Evolutionary conservation across 2,888 invertebrate genomes (phyloP).

Genomic region (Teinopalpus imperialis): DNA sequence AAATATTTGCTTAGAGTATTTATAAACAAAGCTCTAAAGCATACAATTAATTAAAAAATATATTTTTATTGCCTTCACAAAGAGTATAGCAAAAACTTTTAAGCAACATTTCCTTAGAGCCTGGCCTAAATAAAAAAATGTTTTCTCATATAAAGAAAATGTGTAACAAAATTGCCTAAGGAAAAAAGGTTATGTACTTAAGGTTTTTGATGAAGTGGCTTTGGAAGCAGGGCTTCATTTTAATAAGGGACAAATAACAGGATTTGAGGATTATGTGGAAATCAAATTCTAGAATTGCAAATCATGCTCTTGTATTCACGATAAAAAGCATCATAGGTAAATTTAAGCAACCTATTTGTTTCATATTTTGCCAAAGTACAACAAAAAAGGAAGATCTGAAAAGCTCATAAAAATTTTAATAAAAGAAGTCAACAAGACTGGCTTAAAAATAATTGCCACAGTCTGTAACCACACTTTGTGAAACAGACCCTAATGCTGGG

Average conservation of each 20-base stretch:
- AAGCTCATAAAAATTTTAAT: slow-evolving; percentile 16
- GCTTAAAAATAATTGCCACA: slow-evolving; percentile 21
- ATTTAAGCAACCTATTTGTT: slow-evolving; percentile 27
- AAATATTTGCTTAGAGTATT: not conserved
- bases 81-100: too few relatives aligned
- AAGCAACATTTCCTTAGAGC: too few relatives aligned
- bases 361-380: slow-evolving; percentile 23
- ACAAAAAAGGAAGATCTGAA: slow-evolving; percentile 17
- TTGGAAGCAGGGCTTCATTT: too few relatives aligned
- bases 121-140: too few relatives aligned
- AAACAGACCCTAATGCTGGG: too few relatives aligned
- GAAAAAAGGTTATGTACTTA: too few relatives aligned
- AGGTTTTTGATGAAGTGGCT: too few relatives aligned
- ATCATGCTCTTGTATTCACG: slow-evolving; percentile 29
- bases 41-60: too few relatives aligned
- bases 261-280: not conserved
- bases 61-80: too few relatives aligned
- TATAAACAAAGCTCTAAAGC: not conserved
- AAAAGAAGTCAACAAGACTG: slow-evolving; percentile 6
- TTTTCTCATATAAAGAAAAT: too few relatives aligned
- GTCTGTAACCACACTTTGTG: slow-evolving; percentile 29
- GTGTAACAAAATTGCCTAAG: too few relatives aligned
- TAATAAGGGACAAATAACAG: not conserved
- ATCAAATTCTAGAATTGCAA: slow-evolving; percentile 15
- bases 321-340: slow-evolving; percentile 25